Evolutionary conservation across 2,113 vertebrate species (phyloP), one percentile per base, ranked within the genome.

Genomic region (Typhlomys cinereus): DNA sequence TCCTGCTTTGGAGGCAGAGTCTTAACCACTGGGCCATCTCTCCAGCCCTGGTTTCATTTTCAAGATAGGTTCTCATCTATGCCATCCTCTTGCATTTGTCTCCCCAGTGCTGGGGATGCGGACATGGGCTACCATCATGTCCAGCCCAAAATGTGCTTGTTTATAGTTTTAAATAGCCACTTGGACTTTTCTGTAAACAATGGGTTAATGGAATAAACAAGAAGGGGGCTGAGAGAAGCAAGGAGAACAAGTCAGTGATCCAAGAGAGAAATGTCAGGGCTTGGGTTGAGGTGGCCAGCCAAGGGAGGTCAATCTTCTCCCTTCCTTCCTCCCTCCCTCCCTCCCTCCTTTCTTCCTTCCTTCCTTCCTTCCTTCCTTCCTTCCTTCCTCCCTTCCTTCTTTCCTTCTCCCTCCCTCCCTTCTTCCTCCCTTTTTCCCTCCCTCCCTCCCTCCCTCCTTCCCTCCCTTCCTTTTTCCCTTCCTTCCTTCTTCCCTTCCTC

Each of bases 101-200:
- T 83, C 34, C 44, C 46, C 31, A 34, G 61, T 27, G 44, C 61
- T 81, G 34, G 59, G 29, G 64, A 64, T 48, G 11, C 31, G n/a
- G 41, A 41, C 29, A 14, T 25, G 44, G 23, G 59, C 23, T 25
- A 61, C 59, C 15, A 61, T 25, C 15, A 61, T 61, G 4, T 25
- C 23, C 9, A 61, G 59, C 21, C 27, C 23, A 21, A 78, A 27
- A 89, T 90, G 46, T 11, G 71, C 61, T 82, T 73, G 61, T 61
- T 75, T 85, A 20, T 75, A 11, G 54, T 85, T 92, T 85, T 57
- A 70, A 92, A 66, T 69, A 75, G 81, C 39, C 15, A 21, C 21
- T 89, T 80, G 75, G 64, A 3, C 34, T 88, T 76, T 89, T 94
- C 59, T 61, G 25, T 52, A 50, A 95, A 87, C 36, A 76, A 83